Percentiles rank a stretch among this genome's conserved stretches.
Conservation (phyloP, 2,113 vertebrate genomes). For the Ariopsis seemanni region DNA sequence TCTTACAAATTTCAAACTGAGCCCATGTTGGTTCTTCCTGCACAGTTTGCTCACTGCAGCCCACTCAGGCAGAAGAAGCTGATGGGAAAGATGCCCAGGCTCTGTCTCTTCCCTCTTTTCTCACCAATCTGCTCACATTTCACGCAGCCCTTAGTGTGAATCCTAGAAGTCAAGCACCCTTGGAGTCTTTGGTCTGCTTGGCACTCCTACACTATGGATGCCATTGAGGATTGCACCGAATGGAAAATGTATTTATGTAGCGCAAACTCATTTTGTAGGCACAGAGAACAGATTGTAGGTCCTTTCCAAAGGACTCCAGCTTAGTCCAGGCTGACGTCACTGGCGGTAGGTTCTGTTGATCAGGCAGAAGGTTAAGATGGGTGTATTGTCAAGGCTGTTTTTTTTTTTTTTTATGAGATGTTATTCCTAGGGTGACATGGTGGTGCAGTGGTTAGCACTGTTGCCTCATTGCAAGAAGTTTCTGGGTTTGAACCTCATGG, state of each 20-base stretch:
- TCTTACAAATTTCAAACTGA: slow-evolving; percentile 11
- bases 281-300: slow-evolving; percentile 32
- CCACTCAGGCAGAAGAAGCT: slow-evolving; percentile 37
- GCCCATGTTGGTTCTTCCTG: slow-evolving; percentile 12
- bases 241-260: slow-evolving; percentile 21
- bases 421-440: neutral
- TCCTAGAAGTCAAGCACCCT: slow-evolving; percentile 19
- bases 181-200: slow-evolving; percentile 13
- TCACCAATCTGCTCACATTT: slow-evolving; percentile 18
- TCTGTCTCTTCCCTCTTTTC: slow-evolving; percentile 20
- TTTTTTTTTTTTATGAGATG: neutral
- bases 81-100: slow-evolving; percentile 34
- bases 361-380: neutral
- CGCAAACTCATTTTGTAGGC: neutral
- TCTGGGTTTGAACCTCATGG: too few relatives aligned
- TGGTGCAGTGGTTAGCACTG: too few relatives aligned
- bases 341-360: neutral
- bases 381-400: neutral
- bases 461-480: too few relatives aligned
- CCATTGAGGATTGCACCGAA: neutral
- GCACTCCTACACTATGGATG: neutral
- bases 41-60: slow-evolving; percentile 11
- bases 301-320: slow-evolving; percentile 18
- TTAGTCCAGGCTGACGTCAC: slow-evolving; percentile 1
- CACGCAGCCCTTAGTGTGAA: slow-evolving; percentile 7